Evolutionary conservation across 2,888 invertebrate genomes (phyloP).

Genomic region (Chymomyza fuscimana): DNA sequence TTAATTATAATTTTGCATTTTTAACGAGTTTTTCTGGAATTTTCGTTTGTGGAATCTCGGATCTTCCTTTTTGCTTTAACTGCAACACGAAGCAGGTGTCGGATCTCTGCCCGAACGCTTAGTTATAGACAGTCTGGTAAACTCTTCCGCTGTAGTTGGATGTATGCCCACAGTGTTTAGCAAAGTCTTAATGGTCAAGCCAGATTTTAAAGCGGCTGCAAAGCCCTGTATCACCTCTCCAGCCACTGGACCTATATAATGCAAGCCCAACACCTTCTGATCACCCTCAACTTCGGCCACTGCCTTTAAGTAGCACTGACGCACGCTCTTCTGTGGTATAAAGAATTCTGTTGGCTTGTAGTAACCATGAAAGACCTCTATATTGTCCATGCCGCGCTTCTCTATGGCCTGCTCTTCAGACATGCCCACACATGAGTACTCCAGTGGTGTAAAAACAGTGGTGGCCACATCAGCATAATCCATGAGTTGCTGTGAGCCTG

Average conservation of each 20-base stretch:
- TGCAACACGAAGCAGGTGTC: conserved; percentile 95
- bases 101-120: conserved; percentile 94
- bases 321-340: conserved; percentile 91
- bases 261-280: conserved; percentile 91
- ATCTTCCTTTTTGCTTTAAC: conserved; percentile 82
- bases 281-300: conserved; percentile 84
- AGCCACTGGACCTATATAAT: conserved; percentile 93
- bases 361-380: conserved; percentile 95
- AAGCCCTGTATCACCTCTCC: conserved; percentile 97
- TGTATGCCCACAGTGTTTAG: conserved; percentile 93
- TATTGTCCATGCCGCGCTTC: conserved; percentile 86
- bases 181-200: conserved; percentile 88
- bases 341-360: conserved; percentile 97
- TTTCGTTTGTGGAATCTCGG: not conserved
- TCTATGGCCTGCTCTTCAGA: conserved; percentile 90
- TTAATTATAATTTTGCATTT: too few species aligned
- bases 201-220: conserved; percentile 91
- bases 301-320: conserved; percentile 94
- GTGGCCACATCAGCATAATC: conserved; percentile 94
- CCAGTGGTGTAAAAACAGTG: conserved; percentile 96
- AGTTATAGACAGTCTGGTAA: conserved; percentile 92
- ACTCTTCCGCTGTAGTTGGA: conserved; percentile 94
- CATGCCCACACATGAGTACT: conserved; percentile 95
- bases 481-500: conserved; percentile 83
- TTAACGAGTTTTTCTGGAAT: not conserved